Conservation (phyloP, 2,797 vertebrate species). For the Acanthurus tractus region DNA sequence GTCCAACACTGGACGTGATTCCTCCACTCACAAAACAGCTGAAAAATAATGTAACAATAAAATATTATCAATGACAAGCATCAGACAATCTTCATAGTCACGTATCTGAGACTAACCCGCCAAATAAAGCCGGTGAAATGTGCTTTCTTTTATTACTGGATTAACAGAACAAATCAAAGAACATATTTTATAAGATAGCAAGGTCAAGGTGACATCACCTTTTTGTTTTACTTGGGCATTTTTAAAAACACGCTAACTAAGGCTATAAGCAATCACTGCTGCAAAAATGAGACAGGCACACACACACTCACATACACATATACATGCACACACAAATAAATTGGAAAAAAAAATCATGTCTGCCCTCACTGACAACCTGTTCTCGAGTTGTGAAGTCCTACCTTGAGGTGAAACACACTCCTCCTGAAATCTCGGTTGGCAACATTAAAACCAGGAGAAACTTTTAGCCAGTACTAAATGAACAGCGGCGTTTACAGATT, state of each 20-base stretch:
- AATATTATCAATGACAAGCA: slow-evolving; percentile 3
- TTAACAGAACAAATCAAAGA: slow-evolving; percentile 7
- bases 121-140: neutral
- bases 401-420: slow-evolving; percentile 90
- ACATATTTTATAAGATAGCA: neutral
- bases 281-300: neutral
- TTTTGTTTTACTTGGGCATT: neutral
- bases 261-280: neutral
- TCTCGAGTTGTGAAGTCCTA: slow-evolving; percentile 69
- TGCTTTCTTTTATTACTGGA: neutral
- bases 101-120: neutral
- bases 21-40: neutral
- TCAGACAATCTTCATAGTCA: neutral
- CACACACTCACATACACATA: neutral
- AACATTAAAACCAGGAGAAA: slow-evolving; percentile 84
- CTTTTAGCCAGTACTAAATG: slow-evolving; percentile 53
- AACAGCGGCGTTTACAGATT: slow-evolving; percentile 45
- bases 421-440: slow-evolving; percentile 87
- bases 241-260: slow-evolving; percentile 2
- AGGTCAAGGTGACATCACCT: slow-evolving; percentile 15
- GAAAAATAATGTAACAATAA: neutral
- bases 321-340: neutral
- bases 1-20: neutral
- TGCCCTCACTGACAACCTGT: slow-evolving; percentile 55
- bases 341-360: neutral